Evolutionary conservation across 2,888 invertebrate genomes (phyloP), one percentile per base, ranked within the genome.

Genomic region (Mimas tiliae): DNA sequence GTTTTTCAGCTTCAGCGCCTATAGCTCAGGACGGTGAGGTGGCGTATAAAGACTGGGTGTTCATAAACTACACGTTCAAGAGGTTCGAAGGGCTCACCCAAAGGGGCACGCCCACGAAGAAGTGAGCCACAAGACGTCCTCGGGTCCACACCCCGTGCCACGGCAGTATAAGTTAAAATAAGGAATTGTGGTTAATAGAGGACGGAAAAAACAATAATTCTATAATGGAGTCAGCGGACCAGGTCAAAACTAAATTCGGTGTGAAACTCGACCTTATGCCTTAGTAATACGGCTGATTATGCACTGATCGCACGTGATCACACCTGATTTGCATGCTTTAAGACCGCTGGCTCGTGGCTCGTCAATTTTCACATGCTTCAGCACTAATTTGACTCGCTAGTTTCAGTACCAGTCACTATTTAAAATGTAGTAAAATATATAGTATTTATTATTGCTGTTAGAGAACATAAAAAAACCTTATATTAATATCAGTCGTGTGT

Each of bases 41-140:
- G 74, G 97, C 97, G 81, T 97, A 98, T 92, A 99, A 99, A 94
- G 99, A 99, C 95, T 99, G 99, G 98, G 99, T 99, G 78, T 99
- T 99, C 93, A 99, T 99, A 87, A 99, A 99, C 94, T 99, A 99
- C 94, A 99, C 99, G 70, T 99, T 99, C 95, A 99, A 99, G 91
- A 95, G 99, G 78, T 99, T 99, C 93, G 99, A 99, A 93, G 99
- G 98, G 38, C 95, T 99, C 73, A 98, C 98, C 64, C 98, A 98
- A 88, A 95, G 98, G 79, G 98, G 97, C 72, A 96, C 96, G 69
- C 96, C 96, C 62, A 96, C 96, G 78, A 97, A 97, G 91, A 97
- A 97, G 94, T 97, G 88, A 90, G n/a, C n/a, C 33, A n/a, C 34
- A 34, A 3, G 50, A 33, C 53, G 42, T 64, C 42, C 64, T 38